phyloP scores from a whole-genome alignment of 1,140 invertebrate species.

The Microvelia longipes region DNA sequence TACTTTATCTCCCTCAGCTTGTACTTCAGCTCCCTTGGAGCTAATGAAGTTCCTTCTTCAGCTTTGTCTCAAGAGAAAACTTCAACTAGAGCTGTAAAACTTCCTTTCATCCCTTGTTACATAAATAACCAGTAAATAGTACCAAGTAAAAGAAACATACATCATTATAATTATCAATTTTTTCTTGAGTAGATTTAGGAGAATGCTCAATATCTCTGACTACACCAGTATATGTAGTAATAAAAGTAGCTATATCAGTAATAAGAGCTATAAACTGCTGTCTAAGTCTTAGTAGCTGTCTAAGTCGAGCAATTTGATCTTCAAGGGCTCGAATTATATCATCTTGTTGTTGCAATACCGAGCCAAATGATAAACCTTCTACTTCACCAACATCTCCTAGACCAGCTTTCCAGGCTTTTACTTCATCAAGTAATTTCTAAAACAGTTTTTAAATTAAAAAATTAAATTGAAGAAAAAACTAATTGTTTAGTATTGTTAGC shows the following conservation, averaged over 20 bases:
- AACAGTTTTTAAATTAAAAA: too few relatives aligned
- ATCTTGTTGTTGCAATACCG: slow-evolving; percentile 57
- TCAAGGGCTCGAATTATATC: slow-evolving; percentile 68
- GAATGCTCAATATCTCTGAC: slow-evolving; percentile 69
- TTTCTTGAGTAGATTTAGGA: slow-evolving; percentile 62
- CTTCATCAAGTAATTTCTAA: slow-evolving; percentile 51
- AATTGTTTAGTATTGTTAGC: too few relatives aligned
- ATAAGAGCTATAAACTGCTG: slow-evolving; percentile 76
- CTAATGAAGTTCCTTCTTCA: too few relatives aligned
- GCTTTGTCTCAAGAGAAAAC: too few relatives aligned
- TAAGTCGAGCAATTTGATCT: slow-evolving; percentile 61
- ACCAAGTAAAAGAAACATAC: too few relatives aligned
- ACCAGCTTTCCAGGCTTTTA: slow-evolving; percentile 64
- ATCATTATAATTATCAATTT: slow-evolving; percentile 75
- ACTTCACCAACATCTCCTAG: slow-evolving; percentile 44
- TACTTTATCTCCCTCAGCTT: too few relatives aligned
- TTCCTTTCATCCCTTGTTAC: too few relatives aligned
- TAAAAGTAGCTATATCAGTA: slow-evolving; percentile 71
- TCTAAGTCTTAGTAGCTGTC: slow-evolving; percentile 57
- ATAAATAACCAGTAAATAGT: too few relatives aligned
- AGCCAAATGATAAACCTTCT: slow-evolving; percentile 43
- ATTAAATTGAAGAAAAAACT: too few relatives aligned
- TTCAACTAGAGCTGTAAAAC: too few relatives aligned
- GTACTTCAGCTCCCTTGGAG: too few relatives aligned
- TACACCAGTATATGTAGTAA: slow-evolving; percentile 71